phyloP scores from a whole-genome alignment of 2,797 vertebrate genomes.

The Enteromius treurensis region DNA sequence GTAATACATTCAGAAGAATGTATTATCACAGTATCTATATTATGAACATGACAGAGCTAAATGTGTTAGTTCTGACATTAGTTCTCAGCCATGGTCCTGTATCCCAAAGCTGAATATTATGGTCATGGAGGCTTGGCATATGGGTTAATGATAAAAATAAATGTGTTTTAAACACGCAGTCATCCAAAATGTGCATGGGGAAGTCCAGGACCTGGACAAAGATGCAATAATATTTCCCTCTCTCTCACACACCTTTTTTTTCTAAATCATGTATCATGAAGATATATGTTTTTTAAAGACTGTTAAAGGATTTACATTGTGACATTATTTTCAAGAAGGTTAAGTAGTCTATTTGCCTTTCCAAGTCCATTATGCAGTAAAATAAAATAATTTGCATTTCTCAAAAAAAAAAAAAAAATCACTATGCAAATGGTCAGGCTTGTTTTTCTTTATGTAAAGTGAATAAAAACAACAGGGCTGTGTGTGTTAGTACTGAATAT shows the following conservation, averaged over 20 bases:
- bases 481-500: background rate
- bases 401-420: background rate
- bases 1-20: slow-evolving; percentile 2
- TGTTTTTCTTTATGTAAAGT: background rate
- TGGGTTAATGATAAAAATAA: background rate
- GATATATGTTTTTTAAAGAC: background rate
- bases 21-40: background rate
- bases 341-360: background rate
- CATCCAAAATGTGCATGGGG: background rate
- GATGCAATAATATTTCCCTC: background rate
- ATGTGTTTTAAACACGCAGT: background rate
- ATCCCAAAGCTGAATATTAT: background rate
- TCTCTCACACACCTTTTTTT: background rate
- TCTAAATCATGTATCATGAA: background rate
- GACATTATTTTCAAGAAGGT: background rate
- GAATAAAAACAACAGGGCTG: background rate
- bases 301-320: background rate
- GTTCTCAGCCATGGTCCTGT: background rate
- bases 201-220: background rate
- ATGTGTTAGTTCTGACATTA: background rate
- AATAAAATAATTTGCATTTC: background rate
- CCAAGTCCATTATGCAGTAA: background rate
- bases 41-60: background rate
- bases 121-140: background rate
- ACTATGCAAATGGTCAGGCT: background rate